phyloP scores from a whole-genome alignment of 2,888 invertebrate species.

The Notocelia uddmanniana region DNA sequence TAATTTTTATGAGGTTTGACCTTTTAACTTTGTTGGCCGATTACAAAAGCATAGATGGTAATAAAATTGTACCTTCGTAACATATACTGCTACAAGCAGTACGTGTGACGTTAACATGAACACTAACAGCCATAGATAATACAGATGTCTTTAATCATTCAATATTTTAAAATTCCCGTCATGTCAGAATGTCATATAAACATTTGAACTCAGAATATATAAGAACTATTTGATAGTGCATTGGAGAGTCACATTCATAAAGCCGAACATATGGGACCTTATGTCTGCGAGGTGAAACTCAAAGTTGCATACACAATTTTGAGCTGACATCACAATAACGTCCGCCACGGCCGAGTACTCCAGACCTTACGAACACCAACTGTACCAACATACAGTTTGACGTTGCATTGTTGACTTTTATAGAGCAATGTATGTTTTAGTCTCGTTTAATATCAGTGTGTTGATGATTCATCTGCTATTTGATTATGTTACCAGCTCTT shows the following conservation, averaged over 20 bases:
- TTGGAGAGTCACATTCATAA: neutral
- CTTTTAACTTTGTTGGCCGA: neutral
- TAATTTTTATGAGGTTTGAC: neutral
- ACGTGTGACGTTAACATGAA: neutral
- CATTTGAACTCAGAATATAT: neutral
- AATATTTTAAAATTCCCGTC: neutral
- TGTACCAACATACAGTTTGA: constrained; percentile 33
- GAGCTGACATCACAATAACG: constrained; percentile 10
- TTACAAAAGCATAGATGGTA: neutral
- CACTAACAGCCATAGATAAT: neutral
- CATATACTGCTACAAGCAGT: neutral
- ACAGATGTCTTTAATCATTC: neutral
- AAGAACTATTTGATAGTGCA: neutral
- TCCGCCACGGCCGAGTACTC: constrained; percentile 14
- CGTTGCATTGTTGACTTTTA: constrained; percentile 4
- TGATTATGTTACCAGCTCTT: neutral
- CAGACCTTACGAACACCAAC: constrained; percentile 27
- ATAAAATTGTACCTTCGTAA: neutral
- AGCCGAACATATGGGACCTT: neutral
- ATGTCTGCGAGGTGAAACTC: neutral
- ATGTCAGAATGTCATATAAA: neutral
- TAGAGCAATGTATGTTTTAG: constrained; percentile 19
- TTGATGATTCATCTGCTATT: constrained; percentile 11
- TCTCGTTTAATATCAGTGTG: constrained; percentile 23
- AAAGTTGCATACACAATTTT: constrained; percentile 1